phyloP scores from a whole-genome alignment of 2,888 invertebrate genomes.

The Epinotia ramella region DNA sequence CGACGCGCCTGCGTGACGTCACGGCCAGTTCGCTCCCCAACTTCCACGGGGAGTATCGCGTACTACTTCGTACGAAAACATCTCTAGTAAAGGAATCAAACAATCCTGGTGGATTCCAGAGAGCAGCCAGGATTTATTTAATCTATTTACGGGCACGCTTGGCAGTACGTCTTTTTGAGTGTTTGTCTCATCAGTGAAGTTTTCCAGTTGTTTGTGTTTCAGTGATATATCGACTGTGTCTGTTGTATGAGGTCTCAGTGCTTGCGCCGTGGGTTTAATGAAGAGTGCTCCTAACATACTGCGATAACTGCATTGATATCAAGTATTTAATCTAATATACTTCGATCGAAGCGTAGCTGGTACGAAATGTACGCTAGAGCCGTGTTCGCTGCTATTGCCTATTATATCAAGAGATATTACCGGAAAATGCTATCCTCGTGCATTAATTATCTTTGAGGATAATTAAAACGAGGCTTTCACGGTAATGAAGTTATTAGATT shows the following conservation, averaged over 20 bases:
- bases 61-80: constrained; percentile 19
- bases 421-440: not conserved
- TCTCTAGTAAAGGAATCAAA: constrained; percentile 16
- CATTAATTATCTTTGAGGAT: not conserved
- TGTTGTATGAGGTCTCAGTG: constrained; percentile 24
- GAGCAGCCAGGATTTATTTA: not conserved
- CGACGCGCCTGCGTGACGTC: constrained; percentile 77
- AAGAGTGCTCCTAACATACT: not conserved
- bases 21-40: constrained; percentile 65
- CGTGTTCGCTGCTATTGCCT: not conserved
- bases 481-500: constrained; percentile 1
- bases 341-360: not conserved
- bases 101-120: not conserved
- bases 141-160: not conserved
- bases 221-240: constrained; percentile 15
- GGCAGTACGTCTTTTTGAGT: not conserved
- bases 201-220: constrained; percentile 5
- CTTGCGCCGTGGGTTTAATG: not conserved
- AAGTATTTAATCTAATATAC: constrained; percentile 18
- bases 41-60: constrained; percentile 64
- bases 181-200: constrained; percentile 6
- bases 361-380: not conserved
- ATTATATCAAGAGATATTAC: not conserved
- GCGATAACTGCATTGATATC: constrained; percentile 10
- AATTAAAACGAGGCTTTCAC: constrained; percentile 10